phyloP scores from a whole-genome alignment of 2,888 invertebrate genomes.

The Dolichopus griseipennis region DNA sequence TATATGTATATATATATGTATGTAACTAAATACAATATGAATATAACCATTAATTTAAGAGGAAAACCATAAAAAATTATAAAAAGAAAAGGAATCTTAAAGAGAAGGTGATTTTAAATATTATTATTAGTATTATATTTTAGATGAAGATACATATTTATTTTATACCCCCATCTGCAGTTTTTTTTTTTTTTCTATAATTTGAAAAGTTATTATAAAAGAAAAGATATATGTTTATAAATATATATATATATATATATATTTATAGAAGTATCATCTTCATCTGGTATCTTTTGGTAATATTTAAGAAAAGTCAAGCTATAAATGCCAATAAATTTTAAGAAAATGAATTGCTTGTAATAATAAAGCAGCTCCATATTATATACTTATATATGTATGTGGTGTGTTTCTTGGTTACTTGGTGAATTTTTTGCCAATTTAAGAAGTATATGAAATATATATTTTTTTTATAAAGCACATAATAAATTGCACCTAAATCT shows the following conservation, averaged over 20 bases:
- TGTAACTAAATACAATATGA: not conserved
- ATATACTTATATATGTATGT: constrained; percentile 18
- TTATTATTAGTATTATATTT: not conserved
- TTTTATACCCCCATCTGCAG: not conserved
- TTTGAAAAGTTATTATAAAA: not conserved
- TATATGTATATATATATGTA: not conserved
- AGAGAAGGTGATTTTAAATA: not conserved
- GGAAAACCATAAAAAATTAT: not conserved
- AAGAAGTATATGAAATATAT: too few relatives aligned
- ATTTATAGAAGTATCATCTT: too few relatives aligned
- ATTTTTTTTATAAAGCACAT: constrained; percentile 10
- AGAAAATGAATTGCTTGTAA: not conserved
- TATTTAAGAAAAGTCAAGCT: not conserved
- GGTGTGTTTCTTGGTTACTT: constrained; percentile 13
- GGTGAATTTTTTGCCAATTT: too few relatives aligned
- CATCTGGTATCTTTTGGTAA: not conserved
- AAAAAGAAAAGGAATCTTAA: not conserved
- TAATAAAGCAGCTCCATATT: constrained; percentile 11
- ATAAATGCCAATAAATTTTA: not conserved
- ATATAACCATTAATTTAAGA: not conserved
- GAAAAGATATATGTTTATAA: too few relatives aligned
- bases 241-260: too few relatives aligned
- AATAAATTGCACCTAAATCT: constrained; percentile 30
- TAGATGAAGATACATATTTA: not conserved
- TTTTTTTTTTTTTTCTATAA: too few relatives aligned